Conservation (phyloP, 2,888 invertebrate species). For the Andricus quercusramuli region DNA sequence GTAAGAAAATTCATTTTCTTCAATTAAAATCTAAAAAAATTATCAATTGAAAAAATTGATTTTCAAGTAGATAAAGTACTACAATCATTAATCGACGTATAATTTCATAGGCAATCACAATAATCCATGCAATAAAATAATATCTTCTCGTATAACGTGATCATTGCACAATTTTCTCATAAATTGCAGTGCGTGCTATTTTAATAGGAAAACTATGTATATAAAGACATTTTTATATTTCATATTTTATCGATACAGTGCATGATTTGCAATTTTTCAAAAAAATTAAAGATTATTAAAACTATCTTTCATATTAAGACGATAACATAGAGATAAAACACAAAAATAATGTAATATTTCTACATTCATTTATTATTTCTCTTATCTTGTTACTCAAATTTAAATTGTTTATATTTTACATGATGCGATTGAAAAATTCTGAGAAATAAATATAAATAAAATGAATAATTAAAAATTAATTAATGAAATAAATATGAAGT, state of each 20-base stretch:
- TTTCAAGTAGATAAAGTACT: neutral
- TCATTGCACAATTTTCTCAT: neutral
- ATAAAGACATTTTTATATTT: neutral
- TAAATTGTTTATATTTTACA: too few species aligned
- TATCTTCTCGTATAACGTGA: neutral
- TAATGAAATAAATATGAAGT: too few species aligned
- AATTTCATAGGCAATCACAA: neutral
- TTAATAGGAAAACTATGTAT: neutral
- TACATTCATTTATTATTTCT: neutral
- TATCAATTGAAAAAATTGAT: neutral
- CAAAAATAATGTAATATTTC: neutral
- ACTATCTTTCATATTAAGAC: neutral
- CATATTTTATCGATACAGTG: neutral
- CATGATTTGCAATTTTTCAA: neutral
- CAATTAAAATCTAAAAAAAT: neutral
- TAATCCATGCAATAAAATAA: neutral
- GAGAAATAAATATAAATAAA: too few species aligned
- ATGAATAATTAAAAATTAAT: too few species aligned
- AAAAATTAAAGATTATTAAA: neutral
- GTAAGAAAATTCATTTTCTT: neutral
- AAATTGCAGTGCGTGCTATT: neutral
- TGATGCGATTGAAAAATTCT: too few species aligned
- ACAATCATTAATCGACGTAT: neutral
- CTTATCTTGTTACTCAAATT: neutral
- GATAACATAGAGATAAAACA: neutral